Evolutionary conservation across 2,797 vertebrate genomes (phyloP).

Genomic region (Protosalanx chinensis): DNA sequence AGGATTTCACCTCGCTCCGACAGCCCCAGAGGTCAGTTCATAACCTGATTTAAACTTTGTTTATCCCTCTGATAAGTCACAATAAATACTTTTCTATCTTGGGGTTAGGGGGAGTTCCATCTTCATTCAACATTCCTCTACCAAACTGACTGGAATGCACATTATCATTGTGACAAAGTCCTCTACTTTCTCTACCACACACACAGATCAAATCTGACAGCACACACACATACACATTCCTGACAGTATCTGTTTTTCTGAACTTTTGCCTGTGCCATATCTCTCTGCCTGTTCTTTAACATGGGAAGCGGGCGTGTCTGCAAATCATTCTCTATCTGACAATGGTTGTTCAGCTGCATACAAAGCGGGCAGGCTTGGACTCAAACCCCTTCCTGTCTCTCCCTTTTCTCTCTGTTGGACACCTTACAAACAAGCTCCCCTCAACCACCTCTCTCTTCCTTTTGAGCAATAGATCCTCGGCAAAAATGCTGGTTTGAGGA

Average conservation of each 20-base stretch:
- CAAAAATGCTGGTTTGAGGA: too few relatives aligned
- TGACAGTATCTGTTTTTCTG: background rate
- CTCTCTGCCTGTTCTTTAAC: background rate
- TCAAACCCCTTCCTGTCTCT: background rate
- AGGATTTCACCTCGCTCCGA: conserved; percentile 72
- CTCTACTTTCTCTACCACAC: background rate
- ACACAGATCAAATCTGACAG: background rate
- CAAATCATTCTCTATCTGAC: conserved; percentile 12
- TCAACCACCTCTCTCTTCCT: background rate
- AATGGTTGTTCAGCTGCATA: background rate
- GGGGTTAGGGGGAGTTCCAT: too few relatives aligned
- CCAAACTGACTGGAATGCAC: too few relatives aligned
- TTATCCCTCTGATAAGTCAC: conserved; percentile 8
- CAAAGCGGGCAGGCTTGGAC: background rate
- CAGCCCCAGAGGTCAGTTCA: conserved; percentile 63
- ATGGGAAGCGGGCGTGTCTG: conserved; percentile 8
- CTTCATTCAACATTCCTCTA: too few relatives aligned
- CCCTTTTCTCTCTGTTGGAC: background rate
- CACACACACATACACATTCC: conserved; percentile 1
- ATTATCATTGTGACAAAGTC: too few relatives aligned
- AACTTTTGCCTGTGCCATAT: conserved; percentile 3
- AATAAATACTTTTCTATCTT: background rate
- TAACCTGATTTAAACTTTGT: background rate
- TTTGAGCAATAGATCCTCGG: background rate
- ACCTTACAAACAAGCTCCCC: too few relatives aligned